phyloP scores from a whole-genome alignment of 92 coral and sea anemone genomes.

The Zoanthus sansibaricus region DNA sequence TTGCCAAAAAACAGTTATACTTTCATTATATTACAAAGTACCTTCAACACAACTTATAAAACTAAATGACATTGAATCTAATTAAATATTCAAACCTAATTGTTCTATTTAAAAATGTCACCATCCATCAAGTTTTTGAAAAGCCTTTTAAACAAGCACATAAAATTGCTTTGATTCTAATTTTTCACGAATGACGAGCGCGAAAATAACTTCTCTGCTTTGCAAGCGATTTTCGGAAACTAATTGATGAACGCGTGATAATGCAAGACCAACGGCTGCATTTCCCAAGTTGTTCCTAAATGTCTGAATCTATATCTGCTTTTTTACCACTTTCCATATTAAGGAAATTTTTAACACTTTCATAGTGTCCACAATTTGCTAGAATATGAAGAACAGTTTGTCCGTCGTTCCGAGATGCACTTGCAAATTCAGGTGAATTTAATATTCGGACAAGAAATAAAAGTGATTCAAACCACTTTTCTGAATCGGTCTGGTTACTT shows the following conservation, averaged over 20 bases:
- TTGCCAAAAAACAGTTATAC: too few relatives aligned
- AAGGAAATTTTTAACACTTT: not conserved
- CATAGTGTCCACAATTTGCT: not conserved
- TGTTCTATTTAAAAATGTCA: too few relatives aligned
- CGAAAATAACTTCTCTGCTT: not conserved
- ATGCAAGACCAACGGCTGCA: slow-evolving; percentile 19
- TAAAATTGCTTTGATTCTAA: too few relatives aligned
- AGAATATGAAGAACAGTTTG: slow-evolving; percentile 18
- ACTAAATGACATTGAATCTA: too few relatives aligned
- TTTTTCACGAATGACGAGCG: too few relatives aligned
- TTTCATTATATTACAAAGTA: too few relatives aligned
- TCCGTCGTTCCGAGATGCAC: not conserved
- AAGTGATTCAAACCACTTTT: not conserved
- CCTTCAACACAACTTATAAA: too few relatives aligned
- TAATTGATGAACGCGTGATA: slow-evolving; percentile 2
- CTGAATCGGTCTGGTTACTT: too few relatives aligned
- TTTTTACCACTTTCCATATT: not conserved
- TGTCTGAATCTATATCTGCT: not conserved
- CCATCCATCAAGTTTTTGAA: too few relatives aligned
- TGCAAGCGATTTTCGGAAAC: not conserved
- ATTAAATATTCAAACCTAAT: too few relatives aligned
- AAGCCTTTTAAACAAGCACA: too few relatives aligned
- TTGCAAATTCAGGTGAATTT: not conserved
- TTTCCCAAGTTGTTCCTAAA: slow-evolving; percentile 11
- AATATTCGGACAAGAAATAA: not conserved